These are phyloP conservation scores for Drosophila neotestacea DNA, from an alignment of 2,888 invertebrate species.

Conservation along the genomic window DNA sequence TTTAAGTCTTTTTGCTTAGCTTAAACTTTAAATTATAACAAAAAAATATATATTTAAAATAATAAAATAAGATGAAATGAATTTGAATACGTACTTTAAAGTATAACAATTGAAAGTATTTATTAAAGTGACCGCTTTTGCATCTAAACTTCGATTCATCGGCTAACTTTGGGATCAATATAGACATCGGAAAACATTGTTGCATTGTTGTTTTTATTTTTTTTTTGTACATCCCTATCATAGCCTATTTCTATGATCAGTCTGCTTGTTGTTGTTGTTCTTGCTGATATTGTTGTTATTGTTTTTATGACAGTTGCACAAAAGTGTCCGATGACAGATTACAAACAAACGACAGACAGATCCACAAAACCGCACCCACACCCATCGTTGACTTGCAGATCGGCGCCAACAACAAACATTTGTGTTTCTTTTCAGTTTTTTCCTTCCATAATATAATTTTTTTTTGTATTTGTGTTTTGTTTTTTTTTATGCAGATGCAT, in stretches of 20 bases:
- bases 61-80: too few relatives aligned
- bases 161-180: too few relatives aligned
- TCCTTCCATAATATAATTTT: slow-evolving; percentile 1
- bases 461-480: slow-evolving; percentile 6
- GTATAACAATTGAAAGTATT: too few relatives aligned
- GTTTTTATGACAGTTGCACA: slow-evolving; percentile 48
- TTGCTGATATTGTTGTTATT: slow-evolving; percentile 18
- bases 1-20: too few relatives aligned
- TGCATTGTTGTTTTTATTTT: too few relatives aligned
- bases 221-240: too few relatives aligned
- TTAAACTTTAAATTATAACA: too few relatives aligned
- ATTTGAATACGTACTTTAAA: too few relatives aligned
- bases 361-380: slow-evolving; percentile 34
- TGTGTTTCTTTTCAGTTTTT: slow-evolving; percentile 3
- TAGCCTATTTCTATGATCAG: slow-evolving; percentile 4
- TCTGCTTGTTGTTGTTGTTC: background rate
- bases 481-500: slow-evolving; percentile 28
- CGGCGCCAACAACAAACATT: slow-evolving; percentile 34
- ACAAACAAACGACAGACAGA: slow-evolving; percentile 53
- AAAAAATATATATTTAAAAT: too few relatives aligned
- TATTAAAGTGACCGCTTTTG: too few relatives aligned
- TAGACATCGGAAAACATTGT: too few relatives aligned
- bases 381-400: slow-evolving; percentile 45
- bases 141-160: too few relatives aligned
- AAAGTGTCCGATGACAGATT: slow-evolving; percentile 74